Conservation (phyloP, 1,140 invertebrate genomes). For the Ruditapes philippinarum region DNA sequence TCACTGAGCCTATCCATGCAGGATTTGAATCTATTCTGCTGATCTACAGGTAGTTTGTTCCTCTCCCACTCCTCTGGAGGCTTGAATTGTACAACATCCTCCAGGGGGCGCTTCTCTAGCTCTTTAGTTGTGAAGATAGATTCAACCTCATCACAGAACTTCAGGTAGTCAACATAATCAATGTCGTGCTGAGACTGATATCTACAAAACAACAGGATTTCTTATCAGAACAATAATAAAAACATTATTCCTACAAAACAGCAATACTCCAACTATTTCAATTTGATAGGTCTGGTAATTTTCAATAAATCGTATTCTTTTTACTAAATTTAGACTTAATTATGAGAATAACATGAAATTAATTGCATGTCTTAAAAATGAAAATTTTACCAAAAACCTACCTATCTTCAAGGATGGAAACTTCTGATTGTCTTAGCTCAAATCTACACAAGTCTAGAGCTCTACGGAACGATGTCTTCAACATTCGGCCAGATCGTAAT, state of each 20-base stretch:
- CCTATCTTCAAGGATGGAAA: constrained; percentile 85
- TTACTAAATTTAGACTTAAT: too few species aligned
- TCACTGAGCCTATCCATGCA: constrained; percentile 84
- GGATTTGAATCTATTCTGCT: constrained; percentile 69
- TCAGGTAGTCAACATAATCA: constrained; percentile 84
- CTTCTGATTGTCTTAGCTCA: constrained; percentile 84
- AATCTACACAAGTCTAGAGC: constrained; percentile 85
- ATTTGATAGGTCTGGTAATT: too few species aligned
- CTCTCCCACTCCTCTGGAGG: constrained; percentile 81
- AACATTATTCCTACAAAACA: too few species aligned
- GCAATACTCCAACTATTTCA: too few species aligned
- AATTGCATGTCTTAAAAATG: too few species aligned
- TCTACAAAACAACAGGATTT: constrained; percentile 64
- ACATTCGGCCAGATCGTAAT: constrained; percentile 83
- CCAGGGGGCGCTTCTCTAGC: constrained; percentile 85
- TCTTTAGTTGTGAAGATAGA: constrained; percentile 86
- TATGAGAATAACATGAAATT: too few species aligned
- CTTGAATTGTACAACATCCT: constrained; percentile 81
- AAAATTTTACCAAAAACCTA: constrained; percentile 70
- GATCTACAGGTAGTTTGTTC: constrained; percentile 78
- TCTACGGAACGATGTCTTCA: constrained; percentile 85
- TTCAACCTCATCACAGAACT: constrained; percentile 86
- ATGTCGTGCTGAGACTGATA: constrained; percentile 77
- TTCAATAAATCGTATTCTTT: too few species aligned
- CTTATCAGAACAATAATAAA: too few species aligned